A percentile compares a stretch with the other conserved stretches of the same genome.
Conservation (phyloP, 2,113 vertebrate genomes). For the Lethenteron reissneri region DNA sequence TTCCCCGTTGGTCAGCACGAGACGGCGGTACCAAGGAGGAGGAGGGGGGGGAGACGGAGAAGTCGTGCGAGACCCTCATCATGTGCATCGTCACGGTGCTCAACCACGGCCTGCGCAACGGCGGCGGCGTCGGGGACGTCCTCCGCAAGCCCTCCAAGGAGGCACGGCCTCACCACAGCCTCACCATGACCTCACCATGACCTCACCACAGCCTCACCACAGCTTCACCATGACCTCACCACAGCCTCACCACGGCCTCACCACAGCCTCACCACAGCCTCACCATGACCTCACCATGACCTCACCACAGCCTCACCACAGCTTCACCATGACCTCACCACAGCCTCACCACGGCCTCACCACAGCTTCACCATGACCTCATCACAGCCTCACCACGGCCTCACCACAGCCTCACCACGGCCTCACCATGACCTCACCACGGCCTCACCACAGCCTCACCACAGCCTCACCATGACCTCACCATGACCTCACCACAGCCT, state of each 20-base stretch:
- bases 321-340: background rate
- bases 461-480: too few species aligned
- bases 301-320: too few species aligned
- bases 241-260: background rate
- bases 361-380: too few species aligned
- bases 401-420: background rate
- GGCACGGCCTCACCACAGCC: constrained; percentile 17
- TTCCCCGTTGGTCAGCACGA: too few species aligned
- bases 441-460: too few species aligned
- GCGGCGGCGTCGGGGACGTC: constrained; percentile 40
- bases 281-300: background rate
- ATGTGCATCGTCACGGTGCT: constrained; percentile 48
- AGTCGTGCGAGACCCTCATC: constrained; percentile 40
- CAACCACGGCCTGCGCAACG: constrained; percentile 43
- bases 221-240: background rate
- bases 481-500: too few species aligned
- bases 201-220: too few species aligned
- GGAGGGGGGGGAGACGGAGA: constrained; percentile 23
- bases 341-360: background rate
- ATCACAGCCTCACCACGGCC: too few species aligned
- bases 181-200: too few species aligned
- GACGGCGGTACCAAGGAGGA: constrained; percentile 12
- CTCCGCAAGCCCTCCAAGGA: constrained; percentile 47
- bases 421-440: too few species aligned
- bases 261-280: too few species aligned